phyloP scores from a whole-genome alignment of 2,113 vertebrate genomes.

The Erinaceus europaeus region DNA sequence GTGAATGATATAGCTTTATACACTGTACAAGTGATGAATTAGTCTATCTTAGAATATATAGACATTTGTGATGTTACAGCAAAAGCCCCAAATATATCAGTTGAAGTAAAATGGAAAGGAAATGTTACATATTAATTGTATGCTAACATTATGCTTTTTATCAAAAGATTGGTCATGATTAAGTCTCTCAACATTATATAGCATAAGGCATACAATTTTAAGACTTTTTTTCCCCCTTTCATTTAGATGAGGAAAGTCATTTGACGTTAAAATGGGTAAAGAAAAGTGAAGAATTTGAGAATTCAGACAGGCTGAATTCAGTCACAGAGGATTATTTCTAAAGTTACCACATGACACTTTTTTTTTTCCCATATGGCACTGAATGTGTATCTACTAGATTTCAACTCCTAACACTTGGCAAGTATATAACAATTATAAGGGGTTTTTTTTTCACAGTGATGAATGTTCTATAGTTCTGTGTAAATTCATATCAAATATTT shows the following conservation, averaged over 20 bases:
- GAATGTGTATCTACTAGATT: not conserved
- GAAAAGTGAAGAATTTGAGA: no score
- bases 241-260: no score
- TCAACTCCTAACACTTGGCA: no score
- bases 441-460: not conserved
- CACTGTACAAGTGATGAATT: not conserved
- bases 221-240: no score
- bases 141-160: no score
- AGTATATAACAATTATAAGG: not conserved
- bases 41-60: not conserved
- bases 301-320: no score
- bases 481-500: not conserved
- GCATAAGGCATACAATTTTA: not conserved
- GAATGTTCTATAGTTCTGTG: not conserved
- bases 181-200: not conserved
- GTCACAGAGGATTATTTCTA: no score
- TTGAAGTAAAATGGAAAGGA: no score
- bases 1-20: rapidly evolving
- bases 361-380: not conserved
- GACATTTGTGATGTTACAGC: no score
- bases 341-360: no score
- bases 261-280: no score
- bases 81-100: not conserved
- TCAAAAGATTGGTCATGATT: not conserved
- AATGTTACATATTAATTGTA: no score